Evolutionary conservation across 2,797 vertebrate genomes (phyloP), one percentile per base, ranked within the genome.

Genomic region (Channallabes apus): DNA sequence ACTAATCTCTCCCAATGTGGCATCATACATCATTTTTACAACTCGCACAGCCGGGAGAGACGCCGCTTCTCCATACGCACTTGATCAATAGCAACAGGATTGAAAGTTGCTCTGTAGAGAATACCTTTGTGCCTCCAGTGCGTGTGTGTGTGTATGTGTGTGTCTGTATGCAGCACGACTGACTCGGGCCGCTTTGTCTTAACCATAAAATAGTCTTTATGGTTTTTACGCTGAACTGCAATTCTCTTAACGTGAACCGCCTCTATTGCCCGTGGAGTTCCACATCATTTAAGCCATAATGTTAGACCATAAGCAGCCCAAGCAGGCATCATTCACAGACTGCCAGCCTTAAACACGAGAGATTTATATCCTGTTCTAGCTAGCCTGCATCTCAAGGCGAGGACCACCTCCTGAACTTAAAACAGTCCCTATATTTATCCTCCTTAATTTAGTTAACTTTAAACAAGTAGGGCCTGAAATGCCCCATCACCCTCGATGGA

Each of bases 391-490:
- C 59, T n/a, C 56, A 82, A 80, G 76, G 51, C 82, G 51, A 51
- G 78, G 65, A 68, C 84, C 77, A 78, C 61, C 61, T 61, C 6
- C 35, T 86, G 87, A 86, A 69, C 85, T 82, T 56, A 41, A 61
- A 67, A 65, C 84, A 71, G 69, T 80, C 77, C 67, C 77, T 83
- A 82, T 83, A 82, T 89, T 89, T 85, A 84, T 86, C 75, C 65
- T 56, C 62, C 64, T 84, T 87, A 87, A 89, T 89, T 91, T 87
- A 88, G 83, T 89, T 86, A 77, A 71, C 77, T 67, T 82, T 80
- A 80, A 85, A 86, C 58, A 77, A 82, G 75, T 14, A 80, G 12
- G 56, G 71, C 58, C 65, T 64, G 77, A 77, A 85, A 81, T 58
- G 78, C 54, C 73, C 87, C 64, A 87, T 88, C 83, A 29, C 75